These are phyloP conservation scores for Catostomus latipinnis DNA, from an alignment of 2,797 vertebrate genomes.

Conservation along the genomic window DNA sequence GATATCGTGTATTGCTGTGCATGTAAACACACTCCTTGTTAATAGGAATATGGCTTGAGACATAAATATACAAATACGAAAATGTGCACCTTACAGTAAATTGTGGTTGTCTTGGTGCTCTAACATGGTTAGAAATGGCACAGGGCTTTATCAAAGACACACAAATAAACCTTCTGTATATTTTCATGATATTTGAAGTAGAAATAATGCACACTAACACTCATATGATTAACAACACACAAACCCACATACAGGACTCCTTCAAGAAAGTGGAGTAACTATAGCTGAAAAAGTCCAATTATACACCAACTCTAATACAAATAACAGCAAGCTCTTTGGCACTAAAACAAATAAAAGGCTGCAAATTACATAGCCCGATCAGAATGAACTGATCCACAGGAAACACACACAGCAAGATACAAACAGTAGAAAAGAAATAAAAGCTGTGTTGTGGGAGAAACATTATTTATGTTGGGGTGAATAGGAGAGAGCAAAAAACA, in stretches of 20 bases:
- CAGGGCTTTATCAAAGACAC: too few species aligned
- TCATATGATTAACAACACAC: background rate
- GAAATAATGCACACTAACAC: too few species aligned
- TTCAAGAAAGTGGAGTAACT: constrained; percentile 19
- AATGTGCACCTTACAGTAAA: too few species aligned
- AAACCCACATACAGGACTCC: background rate
- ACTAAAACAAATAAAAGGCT: constrained; percentile 25
- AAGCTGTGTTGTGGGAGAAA: constrained; percentile 18
- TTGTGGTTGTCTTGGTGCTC: too few species aligned
- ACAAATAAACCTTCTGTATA: too few species aligned
- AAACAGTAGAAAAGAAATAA: constrained; percentile 51
- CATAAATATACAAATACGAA: too few species aligned
- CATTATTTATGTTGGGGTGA: constrained; percentile 41
- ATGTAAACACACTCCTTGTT: too few species aligned
- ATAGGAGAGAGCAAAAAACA: background rate
- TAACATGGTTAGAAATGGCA: too few species aligned
- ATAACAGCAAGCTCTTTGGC: constrained; percentile 31
- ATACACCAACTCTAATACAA: constrained; percentile 43
- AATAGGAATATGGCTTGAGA: too few species aligned
- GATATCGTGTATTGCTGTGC: too few species aligned
- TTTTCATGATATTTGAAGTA: too few species aligned
- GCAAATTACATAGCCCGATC: constrained; percentile 19
- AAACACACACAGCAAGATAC: constrained; percentile 20
- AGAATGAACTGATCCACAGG: constrained; percentile 39
- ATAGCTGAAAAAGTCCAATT: constrained; percentile 29